phyloP scores from a whole-genome alignment of 2,113 vertebrate species.

The Ploceus nigricollis region DNA sequence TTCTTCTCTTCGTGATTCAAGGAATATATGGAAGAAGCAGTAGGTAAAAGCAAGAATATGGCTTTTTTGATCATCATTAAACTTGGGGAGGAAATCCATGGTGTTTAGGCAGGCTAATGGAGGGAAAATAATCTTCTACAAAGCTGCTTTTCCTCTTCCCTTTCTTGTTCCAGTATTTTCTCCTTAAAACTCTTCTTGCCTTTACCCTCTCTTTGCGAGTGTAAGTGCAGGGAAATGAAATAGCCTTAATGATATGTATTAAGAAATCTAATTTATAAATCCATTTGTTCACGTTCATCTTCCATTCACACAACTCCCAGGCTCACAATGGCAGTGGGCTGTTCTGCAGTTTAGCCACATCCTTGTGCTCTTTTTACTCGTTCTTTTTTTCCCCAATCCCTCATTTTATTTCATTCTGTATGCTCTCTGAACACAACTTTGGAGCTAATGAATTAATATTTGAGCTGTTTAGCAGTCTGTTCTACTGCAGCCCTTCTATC shows the following conservation, averaged over 20 bases:
- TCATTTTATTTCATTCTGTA: constrained; percentile 47
- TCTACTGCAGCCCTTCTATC: constrained; percentile 47
- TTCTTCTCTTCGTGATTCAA: neutral
- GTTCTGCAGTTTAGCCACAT: neutral
- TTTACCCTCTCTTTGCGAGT: neutral
- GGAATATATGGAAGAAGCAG: neutral
- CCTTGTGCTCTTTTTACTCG: neutral
- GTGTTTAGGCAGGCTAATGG: neutral
- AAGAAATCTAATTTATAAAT: constrained; percentile 47
- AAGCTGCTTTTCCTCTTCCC: neutral
- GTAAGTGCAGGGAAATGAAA: neutral
- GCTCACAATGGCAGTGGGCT: neutral
- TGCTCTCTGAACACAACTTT: constrained; percentile 35
- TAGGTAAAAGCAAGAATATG: neutral
- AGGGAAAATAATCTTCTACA: neutral
- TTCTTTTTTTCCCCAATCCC: neutral
- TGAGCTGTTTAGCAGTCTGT: constrained; percentile 51
- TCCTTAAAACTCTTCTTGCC: neutral
- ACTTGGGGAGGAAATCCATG: neutral
- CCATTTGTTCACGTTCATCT: constrained; percentile 41
- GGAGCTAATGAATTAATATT: constrained; percentile 68
- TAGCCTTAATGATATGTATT: constrained; percentile 1
- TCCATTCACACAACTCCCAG: neutral
- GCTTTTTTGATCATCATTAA: neutral
- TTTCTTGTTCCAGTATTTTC: neutral